A percentile compares a stretch with the other conserved stretches of the same genome.
Evolutionary conservation across 2,113 vertebrate genomes (phyloP).

Genomic region (Paratilapia polleni): DNA sequence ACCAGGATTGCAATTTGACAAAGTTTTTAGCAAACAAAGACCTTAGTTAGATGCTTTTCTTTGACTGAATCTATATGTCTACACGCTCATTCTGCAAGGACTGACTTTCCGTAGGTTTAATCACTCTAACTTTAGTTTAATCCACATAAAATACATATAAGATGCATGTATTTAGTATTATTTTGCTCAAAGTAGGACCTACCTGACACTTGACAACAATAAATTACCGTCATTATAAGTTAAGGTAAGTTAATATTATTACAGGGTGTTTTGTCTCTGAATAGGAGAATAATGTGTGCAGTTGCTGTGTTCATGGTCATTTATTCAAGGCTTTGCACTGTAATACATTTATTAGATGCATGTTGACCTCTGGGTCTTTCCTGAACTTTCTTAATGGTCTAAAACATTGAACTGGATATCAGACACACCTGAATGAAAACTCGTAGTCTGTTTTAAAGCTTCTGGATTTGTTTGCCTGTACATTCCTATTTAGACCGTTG

Average conservation of each 20-base stretch:
- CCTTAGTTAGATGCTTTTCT: background rate
- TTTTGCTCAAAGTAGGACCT: too few species aligned
- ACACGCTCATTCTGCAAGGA: background rate
- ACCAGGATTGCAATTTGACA: background rate
- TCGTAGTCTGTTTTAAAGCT: background rate
- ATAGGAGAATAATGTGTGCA: background rate
- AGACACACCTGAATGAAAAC: background rate
- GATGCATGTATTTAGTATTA: background rate
- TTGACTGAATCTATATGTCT: background rate
- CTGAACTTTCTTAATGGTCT: background rate
- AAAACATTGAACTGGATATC: accelerated
- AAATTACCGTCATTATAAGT: background rate
- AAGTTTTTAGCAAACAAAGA: background rate
- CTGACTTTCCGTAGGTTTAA: background rate
- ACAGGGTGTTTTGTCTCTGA: background rate
- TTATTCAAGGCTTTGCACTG: background rate
- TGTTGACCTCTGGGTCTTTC: background rate
- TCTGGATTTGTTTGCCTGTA: background rate
- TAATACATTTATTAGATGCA: background rate
- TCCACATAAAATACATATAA: too few species aligned
- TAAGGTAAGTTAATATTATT: background rate
- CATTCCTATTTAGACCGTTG: background rate
- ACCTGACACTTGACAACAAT: background rate
- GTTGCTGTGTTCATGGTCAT: background rate
- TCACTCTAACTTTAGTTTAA: background rate